Evolutionary conservation across 2,888 invertebrate genomes (phyloP), one percentile per base, ranked within the genome.

Genomic region (Xanthostigma xanthostigma): DNA sequence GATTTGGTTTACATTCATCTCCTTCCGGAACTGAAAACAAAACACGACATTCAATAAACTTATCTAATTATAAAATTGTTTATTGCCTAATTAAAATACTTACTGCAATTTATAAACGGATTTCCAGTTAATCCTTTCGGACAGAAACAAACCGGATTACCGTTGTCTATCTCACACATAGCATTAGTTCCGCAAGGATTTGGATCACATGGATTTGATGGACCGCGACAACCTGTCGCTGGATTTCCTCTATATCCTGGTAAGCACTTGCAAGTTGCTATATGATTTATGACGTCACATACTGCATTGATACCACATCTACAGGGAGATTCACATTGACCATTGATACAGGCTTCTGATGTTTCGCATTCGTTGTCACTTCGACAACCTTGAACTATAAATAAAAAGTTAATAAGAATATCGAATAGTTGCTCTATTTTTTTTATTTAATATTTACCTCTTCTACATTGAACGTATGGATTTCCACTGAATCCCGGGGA

Each of bases 151-250:
- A 91, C 84, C 2, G 91, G 90, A 64, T 82, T 84, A 45, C 88
- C 90, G 58, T 83, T 79, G 58, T 89, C 87, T 45, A 81, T 75
- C 69, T 89, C 88, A 62, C 92, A 93, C 53, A 84, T 67, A 2
- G 92, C 90, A 59, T 85, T 84, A 2, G 74, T 67, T n/a, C 91
- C 91, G 59, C 90, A 91, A n/a, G 90, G 90, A 66, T 84, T 89
- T 27, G 87, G 86, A 53, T 77, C 71, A 59, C 90, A 91, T 2
- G 86, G 86, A 64, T 89, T 82, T 35, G 70, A 65, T n/a, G 87
- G 84, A 56, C 78, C 75, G 59, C 76, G 75, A 62, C 91, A 90
- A 46, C 78, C 79, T 46, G 75, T 61, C 47, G 73, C 66, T 12
- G 91, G 84, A 67, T 87, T 82, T 35, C 92, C 92, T 46, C 75